These are phyloP conservation scores for Athetis lepigone DNA, from an alignment of 2,888 invertebrate species.

Conservation along the genomic window DNA sequence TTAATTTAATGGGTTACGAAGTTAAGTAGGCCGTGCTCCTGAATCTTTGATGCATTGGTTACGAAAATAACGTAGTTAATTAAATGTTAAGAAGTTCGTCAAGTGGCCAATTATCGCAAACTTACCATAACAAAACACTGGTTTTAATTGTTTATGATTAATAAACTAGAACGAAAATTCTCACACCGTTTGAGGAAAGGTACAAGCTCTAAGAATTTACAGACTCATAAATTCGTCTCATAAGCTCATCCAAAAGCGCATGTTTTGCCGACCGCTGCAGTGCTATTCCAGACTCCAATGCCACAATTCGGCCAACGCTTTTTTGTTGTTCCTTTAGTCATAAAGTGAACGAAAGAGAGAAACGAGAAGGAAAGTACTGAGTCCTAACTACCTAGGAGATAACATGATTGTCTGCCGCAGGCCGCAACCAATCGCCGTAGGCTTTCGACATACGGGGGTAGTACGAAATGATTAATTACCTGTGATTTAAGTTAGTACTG, in stretches of 20 bases:
- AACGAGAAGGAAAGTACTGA: slow-evolving; percentile 6
- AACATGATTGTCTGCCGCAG: not conserved
- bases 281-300: too few species aligned
- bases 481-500: not conserved
- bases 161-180: too few species aligned
- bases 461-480: not conserved
- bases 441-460: not conserved
- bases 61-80: not conserved
- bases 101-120: too few species aligned
- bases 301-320: slow-evolving; percentile 12
- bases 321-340: slow-evolving; percentile 38
- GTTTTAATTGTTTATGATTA: too few species aligned
- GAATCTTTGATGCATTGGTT: slow-evolving; percentile 4
- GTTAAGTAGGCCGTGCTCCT: slow-evolving; percentile 5
- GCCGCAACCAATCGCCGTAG: not conserved
- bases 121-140: not conserved
- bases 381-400: not conserved
- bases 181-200: too few species aligned
- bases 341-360: slow-evolving; percentile 18
- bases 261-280: too few species aligned
- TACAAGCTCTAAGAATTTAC: too few species aligned
- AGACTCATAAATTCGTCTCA: too few species aligned
- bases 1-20: slow-evolving; percentile 35
- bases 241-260: too few species aligned
- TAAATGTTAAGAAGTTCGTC: too few species aligned